Evolutionary conservation across 92 coral and sea anemone species (phyloP), one percentile per base, ranked within the genome.

Genomic region (Porites cylindrica): DNA sequence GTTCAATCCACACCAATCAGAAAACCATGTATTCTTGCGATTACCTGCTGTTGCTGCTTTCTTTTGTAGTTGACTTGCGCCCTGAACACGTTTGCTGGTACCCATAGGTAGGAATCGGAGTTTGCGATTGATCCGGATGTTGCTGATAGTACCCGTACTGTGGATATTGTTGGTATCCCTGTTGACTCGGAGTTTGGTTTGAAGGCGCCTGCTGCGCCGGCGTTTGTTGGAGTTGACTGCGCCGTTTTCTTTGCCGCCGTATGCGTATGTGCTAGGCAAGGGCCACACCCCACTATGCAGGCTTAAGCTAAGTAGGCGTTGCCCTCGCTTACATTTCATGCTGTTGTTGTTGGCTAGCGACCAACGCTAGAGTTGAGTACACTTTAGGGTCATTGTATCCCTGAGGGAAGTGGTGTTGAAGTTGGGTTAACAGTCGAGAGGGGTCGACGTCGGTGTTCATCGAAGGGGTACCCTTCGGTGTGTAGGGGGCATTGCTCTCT

Each of bases 71-170:
- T 3, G 79, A 13, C 52, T 72, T 65, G 51, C 50, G 8, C 8
- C 87, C 87, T 13, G 72, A 59, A 18, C 63, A 72, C 16, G 87
- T 83, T 32, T 83, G 87, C 73, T 83, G 87, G 72, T 83, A 83
- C 26, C 87, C 87, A 12, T 83, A 83, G 4, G 10, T 54, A 8
- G 59, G 59, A 54, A 73, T 59, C 29, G 70, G 85, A 14, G 85
- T 68, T 59, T 65, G 80, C 12, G 91, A 89, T 75, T 92, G 93
- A 78, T 95, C 98, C 73, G 92, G 95, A 76, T 95, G 98, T 79
- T 94, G 96, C 69, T 97, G 99, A 74, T 96, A 95, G 87, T 97
- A 95, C 1, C 99, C 97, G 76, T 90, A 97, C 92, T 97, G 99
- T 6, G 96, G 98, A 79, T 73, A 94, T 78, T 94, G 94, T 26